A percentile compares a stretch with the other conserved stretches of the same genome.
phyloP scores from a whole-genome alignment of 2,888 invertebrate species.

The Epsilonema sp. region DNA sequence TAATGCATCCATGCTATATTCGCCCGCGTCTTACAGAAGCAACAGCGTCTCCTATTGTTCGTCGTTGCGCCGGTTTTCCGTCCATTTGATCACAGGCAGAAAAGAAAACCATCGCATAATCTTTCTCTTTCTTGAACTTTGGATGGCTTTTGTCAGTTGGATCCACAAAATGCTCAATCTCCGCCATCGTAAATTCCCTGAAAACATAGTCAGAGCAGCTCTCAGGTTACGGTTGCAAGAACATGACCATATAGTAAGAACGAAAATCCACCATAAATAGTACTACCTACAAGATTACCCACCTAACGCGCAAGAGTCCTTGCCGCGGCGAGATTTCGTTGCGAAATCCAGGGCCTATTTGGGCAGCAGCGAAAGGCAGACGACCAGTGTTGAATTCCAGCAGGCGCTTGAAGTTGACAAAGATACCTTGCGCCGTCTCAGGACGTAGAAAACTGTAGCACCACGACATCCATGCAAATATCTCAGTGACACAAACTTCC shows the following conservation, averaged over 20 bases:
- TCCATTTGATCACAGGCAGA: constrained; percentile 95
- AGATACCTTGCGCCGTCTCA: constrained; percentile 98
- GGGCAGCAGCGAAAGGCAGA: constrained; percentile 91
- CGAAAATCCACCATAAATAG: no score
- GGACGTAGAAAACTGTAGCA: constrained; percentile 58
- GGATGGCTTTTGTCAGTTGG: constrained; percentile 64
- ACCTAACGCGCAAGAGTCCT: constrained; percentile 66
- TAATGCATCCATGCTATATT: no score
- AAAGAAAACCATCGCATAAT: constrained; percentile 59
- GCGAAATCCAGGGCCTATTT: constrained; percentile 91
- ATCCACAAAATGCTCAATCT: constrained; percentile 98
- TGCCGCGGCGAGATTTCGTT: constrained; percentile 98
- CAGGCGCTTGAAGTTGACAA: constrained; percentile 93
- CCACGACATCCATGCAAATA: no score
- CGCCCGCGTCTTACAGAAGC: constrained; percentile 40
- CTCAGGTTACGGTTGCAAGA: neutral
- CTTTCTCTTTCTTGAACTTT: constrained; percentile 58
- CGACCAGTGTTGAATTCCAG: constrained; percentile 89
- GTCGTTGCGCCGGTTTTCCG: constrained; percentile 58
- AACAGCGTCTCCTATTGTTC: constrained; percentile 73
- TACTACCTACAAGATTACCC: no score
- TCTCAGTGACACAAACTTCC: no score
- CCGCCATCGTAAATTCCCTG: constrained; percentile 97
- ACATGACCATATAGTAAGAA: neutral
- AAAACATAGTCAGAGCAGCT: neutral